Percentiles rank a stretch among this genome's conserved stretches.
These are phyloP conservation scores for Ophion ellenae DNA, from an alignment of 2,888 invertebrate species.

Conservation along the genomic window DNA sequence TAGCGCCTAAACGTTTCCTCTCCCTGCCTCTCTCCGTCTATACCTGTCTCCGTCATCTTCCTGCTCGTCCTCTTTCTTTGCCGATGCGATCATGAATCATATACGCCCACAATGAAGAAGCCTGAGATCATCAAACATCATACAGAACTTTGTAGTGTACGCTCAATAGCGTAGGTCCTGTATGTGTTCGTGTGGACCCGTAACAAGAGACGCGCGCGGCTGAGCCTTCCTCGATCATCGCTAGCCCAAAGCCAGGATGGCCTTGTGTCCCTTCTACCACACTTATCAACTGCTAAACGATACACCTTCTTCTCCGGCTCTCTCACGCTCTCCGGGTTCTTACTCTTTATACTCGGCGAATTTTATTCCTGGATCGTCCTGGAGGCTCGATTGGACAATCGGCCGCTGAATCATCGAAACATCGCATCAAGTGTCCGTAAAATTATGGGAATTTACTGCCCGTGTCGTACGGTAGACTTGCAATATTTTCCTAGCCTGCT, in stretches of 20 bases:
- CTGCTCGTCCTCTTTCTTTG: constrained; percentile 42
- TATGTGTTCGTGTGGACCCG: constrained; percentile 31
- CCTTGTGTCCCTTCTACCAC: constrained; percentile 58
- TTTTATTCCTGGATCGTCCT: constrained; percentile 19
- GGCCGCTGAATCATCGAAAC: constrained; percentile 27
- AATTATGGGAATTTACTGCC: not conserved
- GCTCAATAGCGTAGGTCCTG: constrained; percentile 29
- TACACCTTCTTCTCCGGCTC: constrained; percentile 20
- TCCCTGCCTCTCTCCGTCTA: constrained; percentile 13
- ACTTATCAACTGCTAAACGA: constrained; percentile 59
- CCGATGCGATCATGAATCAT: constrained; percentile 65
- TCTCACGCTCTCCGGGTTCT: constrained; percentile 31
- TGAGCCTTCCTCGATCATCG: constrained; percentile 55
- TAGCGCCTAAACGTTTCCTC: constrained; percentile 64
- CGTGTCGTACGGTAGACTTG: not conserved
- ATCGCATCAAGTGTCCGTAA: not conserved
- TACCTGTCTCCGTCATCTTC: constrained; percentile 4
- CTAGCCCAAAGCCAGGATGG: constrained; percentile 66
- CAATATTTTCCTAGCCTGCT: not conserved
- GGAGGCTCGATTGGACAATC: constrained; percentile 35
- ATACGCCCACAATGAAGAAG: constrained; percentile 63
- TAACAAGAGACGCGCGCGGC: constrained; percentile 44
- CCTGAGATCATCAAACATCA: constrained; percentile 65
- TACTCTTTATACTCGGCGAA: constrained; percentile 7
- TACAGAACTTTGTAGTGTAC: constrained; percentile 47